phyloP scores from a whole-genome alignment of 1,140 invertebrate species.

The Drosophila grimshawi region DNA sequence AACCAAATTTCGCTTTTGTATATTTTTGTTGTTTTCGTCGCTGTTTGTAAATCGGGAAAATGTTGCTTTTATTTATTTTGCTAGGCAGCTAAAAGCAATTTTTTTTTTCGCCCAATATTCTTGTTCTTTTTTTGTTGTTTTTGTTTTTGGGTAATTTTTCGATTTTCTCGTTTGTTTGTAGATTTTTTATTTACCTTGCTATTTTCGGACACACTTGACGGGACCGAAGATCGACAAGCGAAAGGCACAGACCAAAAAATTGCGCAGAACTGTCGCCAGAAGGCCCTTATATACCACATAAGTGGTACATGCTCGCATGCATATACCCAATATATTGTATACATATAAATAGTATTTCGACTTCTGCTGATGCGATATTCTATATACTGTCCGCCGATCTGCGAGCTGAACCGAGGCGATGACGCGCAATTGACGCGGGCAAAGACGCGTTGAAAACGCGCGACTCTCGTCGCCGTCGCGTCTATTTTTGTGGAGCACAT shows the following conservation, averaged over 20 bases:
- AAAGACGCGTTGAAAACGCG: slow-evolving; percentile 77
- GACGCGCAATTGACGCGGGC: slow-evolving; percentile 78
- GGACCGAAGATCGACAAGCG: slow-evolving; percentile 65
- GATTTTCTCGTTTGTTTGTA: slow-evolving; percentile 51
- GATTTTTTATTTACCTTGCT: slow-evolving; percentile 73
- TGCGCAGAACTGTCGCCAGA: slow-evolving; percentile 78
- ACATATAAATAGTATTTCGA: slow-evolving; percentile 71
- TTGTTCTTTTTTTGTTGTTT: slow-evolving; percentile 24
- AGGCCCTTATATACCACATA: slow-evolving; percentile 68
- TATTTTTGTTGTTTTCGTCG: slow-evolving; percentile 40
- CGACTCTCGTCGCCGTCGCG: slow-evolving; percentile 46
- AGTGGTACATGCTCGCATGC: slow-evolving; percentile 4
- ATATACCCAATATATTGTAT: slow-evolving; percentile 32
- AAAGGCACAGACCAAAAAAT: slow-evolving; percentile 66
- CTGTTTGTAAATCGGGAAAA: slow-evolving; percentile 41
- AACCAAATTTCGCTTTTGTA: slow-evolving; percentile 59
- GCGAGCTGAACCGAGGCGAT: slow-evolving; percentile 54
- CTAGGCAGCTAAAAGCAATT: slow-evolving; percentile 49
- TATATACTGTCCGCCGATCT: slow-evolving; percentile 54
- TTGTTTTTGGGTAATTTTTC: slow-evolving; percentile 48
- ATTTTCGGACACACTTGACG: slow-evolving; percentile 80
- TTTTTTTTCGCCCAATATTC: slow-evolving; percentile 56
- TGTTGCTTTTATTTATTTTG: slow-evolving; percentile 75
- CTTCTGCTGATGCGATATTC: slow-evolving; percentile 30
- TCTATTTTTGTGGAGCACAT: slow-evolving; percentile 69